Base-by-base conservation (phyloP, 2,888 invertebrate species). In the Pristionchus fissidentatus region DNA sequence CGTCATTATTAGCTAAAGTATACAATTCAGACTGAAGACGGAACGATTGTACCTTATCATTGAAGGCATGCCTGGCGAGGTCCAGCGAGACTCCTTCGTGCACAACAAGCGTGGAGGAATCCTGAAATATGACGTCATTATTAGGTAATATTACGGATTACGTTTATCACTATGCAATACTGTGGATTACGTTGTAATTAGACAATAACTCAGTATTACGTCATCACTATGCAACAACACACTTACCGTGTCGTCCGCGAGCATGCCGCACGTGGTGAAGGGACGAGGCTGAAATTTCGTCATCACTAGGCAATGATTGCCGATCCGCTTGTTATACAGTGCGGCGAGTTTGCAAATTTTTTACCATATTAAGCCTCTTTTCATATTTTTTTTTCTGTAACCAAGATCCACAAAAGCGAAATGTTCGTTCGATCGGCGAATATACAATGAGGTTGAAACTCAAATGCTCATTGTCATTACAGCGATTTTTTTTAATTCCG, bases 41-140 rank as follows among this genome's bases (percentile, higher is more conserved):
- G n/a, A n/a, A n/a, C 10, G 49, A 13, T 49, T 49, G 49, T 10
- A 75, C 73, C 35, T 38, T 19, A 46, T 75, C 73, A 46, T 75
- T 75, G 73, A 75, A 75, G 0, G 73, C 26, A 46, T 75, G 73
- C 10, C 46, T 19, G 29, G 46, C 73, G 26, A 75, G 46, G 29
- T 75, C 73, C 46, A 75, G 3, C 13, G 46, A 46, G 29, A 46
- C 73, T 3, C 73, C 73, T 29, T 75, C 73, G 46, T 75, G 46
- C 0, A 75, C 46, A 22, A 75, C 46, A 1, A 46, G 3, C 10
- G 46, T 13, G 19, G 43, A 43, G 46, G n/a, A 29, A 29, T 75
- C 38, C 73, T 43, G 43, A 22, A 35, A 32, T 3, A 38, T n/a
- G n/a, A 22, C n/a, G 55, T 57, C 15, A 8, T 66, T 35, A 29